Conservation (phyloP, 2,113 vertebrate species). For the Helogale parvula region DNA sequence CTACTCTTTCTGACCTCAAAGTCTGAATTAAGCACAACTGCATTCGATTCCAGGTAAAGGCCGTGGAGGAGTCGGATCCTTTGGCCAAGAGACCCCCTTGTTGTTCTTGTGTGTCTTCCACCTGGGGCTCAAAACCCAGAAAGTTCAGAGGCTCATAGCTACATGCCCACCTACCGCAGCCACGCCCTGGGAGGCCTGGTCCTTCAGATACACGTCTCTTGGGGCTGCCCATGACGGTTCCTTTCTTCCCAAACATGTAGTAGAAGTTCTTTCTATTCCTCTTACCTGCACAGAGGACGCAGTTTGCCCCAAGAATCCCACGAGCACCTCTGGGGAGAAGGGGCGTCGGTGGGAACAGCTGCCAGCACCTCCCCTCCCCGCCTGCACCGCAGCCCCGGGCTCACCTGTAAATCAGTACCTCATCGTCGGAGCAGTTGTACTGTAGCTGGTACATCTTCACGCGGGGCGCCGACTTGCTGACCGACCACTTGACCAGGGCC, state of each 20-base stretch:
- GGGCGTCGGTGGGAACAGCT: no score
- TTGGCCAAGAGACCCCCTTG: not conserved
- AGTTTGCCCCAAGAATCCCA: not conserved
- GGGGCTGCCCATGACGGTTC: not conserved
- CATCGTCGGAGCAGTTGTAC: constrained; percentile 98
- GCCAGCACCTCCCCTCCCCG: not conserved
- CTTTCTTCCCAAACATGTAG: not conserved
- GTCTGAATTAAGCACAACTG: not conserved
- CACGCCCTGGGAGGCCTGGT: fast-evolving
- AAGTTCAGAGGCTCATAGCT: not conserved
- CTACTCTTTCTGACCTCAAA: not conserved
- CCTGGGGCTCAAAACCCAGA: not conserved
- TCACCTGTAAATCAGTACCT: constrained; percentile 99
- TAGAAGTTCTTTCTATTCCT: not conserved
- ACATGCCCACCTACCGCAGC: fast-evolving
- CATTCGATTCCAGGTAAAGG: fast-evolving
- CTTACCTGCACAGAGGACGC: not conserved
- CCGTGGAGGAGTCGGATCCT: not conserved
- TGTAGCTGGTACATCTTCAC: constrained; percentile 99
- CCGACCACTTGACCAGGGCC: constrained; percentile 95
- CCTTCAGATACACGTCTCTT: no score
- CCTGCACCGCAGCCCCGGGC: not conserved
- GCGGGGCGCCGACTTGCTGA: constrained; percentile 94
- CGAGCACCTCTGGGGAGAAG: not conserved
- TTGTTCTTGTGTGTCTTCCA: not conserved